Base-by-base conservation (phyloP, 2,797 vertebrate species). In the Ciconia nigra region DNA sequence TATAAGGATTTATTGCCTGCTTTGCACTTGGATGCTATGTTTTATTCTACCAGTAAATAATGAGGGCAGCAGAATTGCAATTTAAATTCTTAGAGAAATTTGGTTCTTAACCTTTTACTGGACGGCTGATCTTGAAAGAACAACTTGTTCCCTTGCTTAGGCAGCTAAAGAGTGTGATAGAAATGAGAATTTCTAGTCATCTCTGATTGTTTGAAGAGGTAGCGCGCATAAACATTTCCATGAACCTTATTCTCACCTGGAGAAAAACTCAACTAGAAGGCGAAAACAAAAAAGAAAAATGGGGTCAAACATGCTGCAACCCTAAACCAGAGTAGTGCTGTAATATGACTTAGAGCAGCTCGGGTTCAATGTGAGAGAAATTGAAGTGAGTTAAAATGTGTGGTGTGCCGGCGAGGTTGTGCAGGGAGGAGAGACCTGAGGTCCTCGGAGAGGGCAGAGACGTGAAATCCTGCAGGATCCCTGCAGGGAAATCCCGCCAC, bases 11-110 rank as follows among this genome's bases (percentile, higher is more conserved):
- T 95, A 91, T 51, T 93, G 51, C 47, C 54, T 29, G 15, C 54
- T 85, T 89, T 86, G 65, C 54, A 47, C 44, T 89, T 74, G 44
- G 71, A 65, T 87, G 72, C 33, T 83, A 0, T 70, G 26, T 65
- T 89, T 87, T 74, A 80, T 78, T 92, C 95, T 87, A 63, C 54
- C n/a, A 51, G 84, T 69, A 94, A 92, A 95, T 86, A 95, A 91
- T 61, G 58, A 95, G 7, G 39, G 62, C 28, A 83, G 61, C 17
- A 86, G 85, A 79, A 88, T 13, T 83, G 35, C 17, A 76, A 26
- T 80, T 91, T 55, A 89, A 93, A 74, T 86, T 91, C 49, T 81
- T 31, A 31, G 28, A 87, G 57, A 92, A 94, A 83, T 83, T 69
- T 78, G 2, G 24, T 70, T 90, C 70, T 89, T 96, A 77, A 89